These are phyloP conservation scores for Eupithecia inturbata DNA, from an alignment of 2,888 invertebrate species.

Conservation along the genomic window DNA sequence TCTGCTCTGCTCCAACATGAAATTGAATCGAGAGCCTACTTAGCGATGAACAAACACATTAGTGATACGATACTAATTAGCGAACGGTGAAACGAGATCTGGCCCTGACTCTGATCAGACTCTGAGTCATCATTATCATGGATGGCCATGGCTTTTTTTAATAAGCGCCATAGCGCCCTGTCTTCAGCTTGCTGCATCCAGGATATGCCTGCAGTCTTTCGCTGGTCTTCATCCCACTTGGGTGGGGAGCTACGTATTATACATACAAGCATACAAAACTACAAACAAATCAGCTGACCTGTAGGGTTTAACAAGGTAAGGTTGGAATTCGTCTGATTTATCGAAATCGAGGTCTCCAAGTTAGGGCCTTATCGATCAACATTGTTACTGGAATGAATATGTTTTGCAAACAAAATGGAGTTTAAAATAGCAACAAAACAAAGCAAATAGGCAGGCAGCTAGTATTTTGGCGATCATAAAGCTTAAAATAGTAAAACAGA, in stretches of 20 bases:
- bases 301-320: neutral
- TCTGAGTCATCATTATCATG: neutral
- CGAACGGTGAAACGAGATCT: neutral
- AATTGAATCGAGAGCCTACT: conserved; percentile 6
- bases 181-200: neutral
- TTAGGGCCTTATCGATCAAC: neutral
- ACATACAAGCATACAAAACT: neutral
- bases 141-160: neutral
- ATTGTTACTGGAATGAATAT: neutral
- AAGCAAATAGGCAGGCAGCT: neutral
- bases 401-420: neutral
- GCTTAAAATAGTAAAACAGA: neutral
- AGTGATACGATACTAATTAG: conserved; percentile 18
- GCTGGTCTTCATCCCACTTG: neutral
- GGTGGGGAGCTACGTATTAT: neutral
- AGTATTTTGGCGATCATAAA: neutral
- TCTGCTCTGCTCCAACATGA: neutral
- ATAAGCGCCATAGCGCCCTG: neutral
- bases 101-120: neutral
- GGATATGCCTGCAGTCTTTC: neutral
- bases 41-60: conserved; percentile 10
- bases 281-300: neutral
- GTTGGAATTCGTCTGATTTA: neutral
- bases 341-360: neutral
- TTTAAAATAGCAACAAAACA: neutral